Percentiles rank a stretch among this genome's conserved stretches.
phyloP scores from a whole-genome alignment of 1,140 invertebrate genomes.

The Pseudobourletiella spinata region DNA sequence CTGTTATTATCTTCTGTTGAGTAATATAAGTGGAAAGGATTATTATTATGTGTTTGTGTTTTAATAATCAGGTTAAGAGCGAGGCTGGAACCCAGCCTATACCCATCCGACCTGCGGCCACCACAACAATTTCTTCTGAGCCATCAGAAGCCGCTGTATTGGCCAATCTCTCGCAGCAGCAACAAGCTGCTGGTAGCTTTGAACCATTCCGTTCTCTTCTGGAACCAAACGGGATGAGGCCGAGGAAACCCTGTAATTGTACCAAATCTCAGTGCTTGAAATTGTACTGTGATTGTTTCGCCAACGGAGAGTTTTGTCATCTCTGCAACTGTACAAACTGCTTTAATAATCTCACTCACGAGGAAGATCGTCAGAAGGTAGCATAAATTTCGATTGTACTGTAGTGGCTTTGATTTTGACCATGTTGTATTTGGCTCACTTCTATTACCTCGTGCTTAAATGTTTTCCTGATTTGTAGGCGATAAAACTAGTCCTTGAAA shows the following conservation, averaged over 20 bases:
- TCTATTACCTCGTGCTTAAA: too few relatives aligned
- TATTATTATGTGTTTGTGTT: too few relatives aligned
- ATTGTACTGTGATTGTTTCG: conserved; percentile 99
- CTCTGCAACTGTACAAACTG: conserved; percentile 98
- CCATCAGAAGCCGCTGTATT: background rate
- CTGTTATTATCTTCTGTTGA: too few relatives aligned
- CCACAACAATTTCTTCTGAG: background rate
- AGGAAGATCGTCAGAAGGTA: conserved; percentile 82
- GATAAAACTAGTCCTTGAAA: conserved; percentile 56
- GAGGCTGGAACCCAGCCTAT: conserved; percentile 20
- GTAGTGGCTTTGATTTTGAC: too few relatives aligned
- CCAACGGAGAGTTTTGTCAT: conserved; percentile 98
- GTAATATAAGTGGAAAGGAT: too few relatives aligned
- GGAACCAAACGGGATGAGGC: conserved; percentile 60
- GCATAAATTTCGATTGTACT: too few relatives aligned
- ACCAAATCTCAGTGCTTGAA: conserved; percentile 98
- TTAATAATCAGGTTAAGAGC: conserved; percentile 31
- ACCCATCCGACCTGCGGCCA: conserved; percentile 27
- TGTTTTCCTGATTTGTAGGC: conserved; percentile 39
- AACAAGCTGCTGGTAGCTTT: conserved; percentile 30
- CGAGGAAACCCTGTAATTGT: conserved; percentile 94
- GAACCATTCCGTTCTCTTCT: conserved; percentile 39
- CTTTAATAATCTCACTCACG: conserved; percentile 92
- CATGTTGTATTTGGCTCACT: too few relatives aligned
- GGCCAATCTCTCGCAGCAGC: background rate